phyloP scores from a whole-genome alignment of 2,797 vertebrate species.

The Tokudaia tokunoshimensis region DNA sequence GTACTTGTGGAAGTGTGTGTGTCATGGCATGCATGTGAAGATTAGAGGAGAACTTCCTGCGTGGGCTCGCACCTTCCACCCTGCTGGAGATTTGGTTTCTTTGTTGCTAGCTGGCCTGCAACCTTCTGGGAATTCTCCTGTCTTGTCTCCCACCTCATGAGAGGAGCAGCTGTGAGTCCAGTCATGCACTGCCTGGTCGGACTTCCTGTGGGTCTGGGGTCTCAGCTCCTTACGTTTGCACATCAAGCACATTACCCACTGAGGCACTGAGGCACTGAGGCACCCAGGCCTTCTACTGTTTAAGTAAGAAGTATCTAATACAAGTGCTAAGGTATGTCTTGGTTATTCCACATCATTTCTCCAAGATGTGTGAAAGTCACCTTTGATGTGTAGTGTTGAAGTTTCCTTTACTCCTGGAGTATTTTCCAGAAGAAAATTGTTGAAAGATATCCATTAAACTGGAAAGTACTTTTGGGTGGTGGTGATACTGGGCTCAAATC shows the following conservation, averaged over 20 bases:
- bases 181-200: too few species aligned
- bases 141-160: background rate
- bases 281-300: too few species aligned
- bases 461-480: background rate
- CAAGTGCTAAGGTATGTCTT: constrained; percentile 14
- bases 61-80: background rate
- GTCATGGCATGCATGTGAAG: background rate
- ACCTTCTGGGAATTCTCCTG: background rate
- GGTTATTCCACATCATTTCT: background rate
- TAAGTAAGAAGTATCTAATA: background rate
- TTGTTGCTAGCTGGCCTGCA: background rate
- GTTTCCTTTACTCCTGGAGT: background rate
- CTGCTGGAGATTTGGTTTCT: background rate
- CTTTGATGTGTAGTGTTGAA: background rate
- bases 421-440: background rate
- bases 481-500: background rate
- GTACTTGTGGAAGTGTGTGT: background rate
- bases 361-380: background rate
- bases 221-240: background rate
- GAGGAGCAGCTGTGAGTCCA: background rate
- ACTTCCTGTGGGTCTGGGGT: background rate
- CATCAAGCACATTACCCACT: background rate
- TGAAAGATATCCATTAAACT: background rate
- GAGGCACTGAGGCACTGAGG: background rate
- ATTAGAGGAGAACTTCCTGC: too few species aligned